Evolutionary conservation across 2,797 vertebrate species (phyloP).

Genomic region (Enteromius unitaeniatus): DNA sequence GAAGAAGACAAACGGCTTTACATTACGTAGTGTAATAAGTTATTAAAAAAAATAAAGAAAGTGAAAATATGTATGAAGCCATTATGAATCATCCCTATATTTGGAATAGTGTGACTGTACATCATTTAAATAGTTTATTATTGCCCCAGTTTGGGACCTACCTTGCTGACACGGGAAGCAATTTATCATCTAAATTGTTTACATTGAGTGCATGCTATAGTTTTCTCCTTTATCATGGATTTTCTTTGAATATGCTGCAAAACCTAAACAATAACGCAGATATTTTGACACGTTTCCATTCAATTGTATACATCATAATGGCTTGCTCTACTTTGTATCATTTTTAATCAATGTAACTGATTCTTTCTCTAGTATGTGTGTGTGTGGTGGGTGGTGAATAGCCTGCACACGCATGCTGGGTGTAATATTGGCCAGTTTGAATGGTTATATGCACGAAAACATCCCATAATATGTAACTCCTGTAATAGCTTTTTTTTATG

Average conservation of each 20-base stretch:
- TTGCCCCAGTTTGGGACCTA: not conserved
- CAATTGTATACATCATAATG: not conserved
- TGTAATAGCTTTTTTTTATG: slow-evolving; percentile 8
- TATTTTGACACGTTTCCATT: not conserved
- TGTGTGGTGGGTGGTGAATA: slow-evolving; percentile 1
- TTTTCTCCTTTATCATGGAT: not conserved
- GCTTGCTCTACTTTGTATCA: not conserved
- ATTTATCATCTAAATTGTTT: not conserved
- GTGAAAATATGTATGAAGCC: not conserved
- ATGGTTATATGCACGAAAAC: slow-evolving; percentile 44
- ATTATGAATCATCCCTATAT: not conserved
- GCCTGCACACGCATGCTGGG: slow-evolving; percentile 4
- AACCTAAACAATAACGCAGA: not conserved
- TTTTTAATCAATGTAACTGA: not conserved
- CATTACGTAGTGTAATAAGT: not conserved
- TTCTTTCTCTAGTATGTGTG: not conserved
- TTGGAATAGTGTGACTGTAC: not conserved
- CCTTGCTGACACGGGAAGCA: not conserved
- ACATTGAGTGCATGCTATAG: not conserved
- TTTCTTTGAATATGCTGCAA: not conserved
- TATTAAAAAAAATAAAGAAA: not conserved
- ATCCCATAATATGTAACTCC: not conserved
- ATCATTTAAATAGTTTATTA: not conserved
- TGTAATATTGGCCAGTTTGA: slow-evolving; percentile 43
- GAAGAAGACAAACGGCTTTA: not conserved